Base-by-base conservation (phyloP, 1,140 invertebrate genomes). In the Brachionus rotundiformis region DNA sequence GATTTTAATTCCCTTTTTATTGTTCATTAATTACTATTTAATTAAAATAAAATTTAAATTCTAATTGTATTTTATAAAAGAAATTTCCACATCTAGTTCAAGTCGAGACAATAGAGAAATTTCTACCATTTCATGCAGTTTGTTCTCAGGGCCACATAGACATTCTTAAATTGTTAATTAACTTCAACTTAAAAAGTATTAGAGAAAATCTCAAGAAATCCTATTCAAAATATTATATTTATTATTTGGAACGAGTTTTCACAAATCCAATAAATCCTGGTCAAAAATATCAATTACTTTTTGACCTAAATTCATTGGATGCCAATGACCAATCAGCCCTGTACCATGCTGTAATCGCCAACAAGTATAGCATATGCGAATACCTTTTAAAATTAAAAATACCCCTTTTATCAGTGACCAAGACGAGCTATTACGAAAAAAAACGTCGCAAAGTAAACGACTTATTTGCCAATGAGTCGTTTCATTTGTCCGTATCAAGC, bases 101-200 rank as follows among this genome's bases (percentile, higher is more conserved):
- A 88, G 91, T 92, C 84, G 90, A 92, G 49, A 98, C 95, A 0
- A 94, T 96, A 1, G 95, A 98, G 86, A 92, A 92, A 84, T 95
- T 94, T 93, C 87, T 96, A 59, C 94, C 95, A 0, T 90, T 98
- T 27, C 96, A 98, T 88, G 94, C 94, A 5, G 94, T 94, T 39
- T 93, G 92, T 82, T 94, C 95, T 81, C 94, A 94, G 85, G 93
- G 93, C 2, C 94, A 96, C 87, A 87, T 92, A 13, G 84, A 85
- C n/a, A 81, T 85, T 82, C 85, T 86, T 6, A 82, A 94, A 49
- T 85, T 93, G 19, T 88, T 97, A 2, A 89, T 98, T 16, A 92
- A 93, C 84, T 68, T 65, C 25, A 81, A 81, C 23, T 16, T 81
- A 39, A 63, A 63, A 16, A 47, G 33, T 4, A n/a, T 82, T 54